A percentile compares a stretch with the other conserved stretches of the same genome.
Conservation (phyloP, 2,888 invertebrate species). For the Cerastis rubricosa region DNA sequence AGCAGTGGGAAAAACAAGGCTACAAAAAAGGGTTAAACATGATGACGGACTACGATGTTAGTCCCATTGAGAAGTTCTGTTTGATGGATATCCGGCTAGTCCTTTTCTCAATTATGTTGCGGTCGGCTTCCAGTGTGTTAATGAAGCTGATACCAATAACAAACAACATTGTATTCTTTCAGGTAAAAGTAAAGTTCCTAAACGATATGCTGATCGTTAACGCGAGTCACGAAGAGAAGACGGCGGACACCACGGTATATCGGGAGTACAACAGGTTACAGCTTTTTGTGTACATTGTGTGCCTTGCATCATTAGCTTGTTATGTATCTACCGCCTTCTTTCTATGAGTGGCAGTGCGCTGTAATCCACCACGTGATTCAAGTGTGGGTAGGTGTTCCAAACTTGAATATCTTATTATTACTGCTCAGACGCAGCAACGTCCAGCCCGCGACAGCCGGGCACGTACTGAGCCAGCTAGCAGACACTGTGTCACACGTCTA, state of each 20-base stretch:
- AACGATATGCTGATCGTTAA: conserved; percentile 92
- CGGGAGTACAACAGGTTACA: conserved; percentile 95
- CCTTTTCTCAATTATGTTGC: neutral
- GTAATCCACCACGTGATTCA: neutral
- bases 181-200: conserved; percentile 75
- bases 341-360: neutral
- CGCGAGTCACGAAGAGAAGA: conserved; percentile 98
- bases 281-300: neutral
- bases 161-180: conserved; percentile 71
- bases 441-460: too few species aligned
- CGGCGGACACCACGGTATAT: conserved; percentile 96
- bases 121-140: neutral
- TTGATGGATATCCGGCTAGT: neutral
- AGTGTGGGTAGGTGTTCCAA: too few species aligned
- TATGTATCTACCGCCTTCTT: neutral
- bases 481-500: neutral
- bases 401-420: too few species aligned
- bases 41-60: neutral
- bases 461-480: too few species aligned
- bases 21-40: neutral
- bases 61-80: neutral
- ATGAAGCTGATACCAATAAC: neutral
- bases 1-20: too few species aligned
- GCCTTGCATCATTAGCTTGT: neutral
- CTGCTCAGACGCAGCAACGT: too few species aligned